Percentiles rank a stretch among this genome's conserved stretches.
Conservation (phyloP, 2,113 vertebrate genomes). For the Ceratotherium simum region DNA sequence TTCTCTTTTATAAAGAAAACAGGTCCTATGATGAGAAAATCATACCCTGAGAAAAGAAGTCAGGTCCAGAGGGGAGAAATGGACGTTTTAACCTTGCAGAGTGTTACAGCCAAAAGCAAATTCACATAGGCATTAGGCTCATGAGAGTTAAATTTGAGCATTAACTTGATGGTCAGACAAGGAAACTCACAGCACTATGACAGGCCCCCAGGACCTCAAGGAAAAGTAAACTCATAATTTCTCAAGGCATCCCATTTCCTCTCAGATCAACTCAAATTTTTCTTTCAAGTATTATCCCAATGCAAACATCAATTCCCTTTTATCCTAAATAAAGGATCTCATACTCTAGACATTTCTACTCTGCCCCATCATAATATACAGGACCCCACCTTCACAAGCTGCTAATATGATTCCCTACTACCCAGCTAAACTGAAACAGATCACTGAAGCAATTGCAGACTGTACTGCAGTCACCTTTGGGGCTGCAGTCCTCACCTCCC, state of each 20-base stretch:
- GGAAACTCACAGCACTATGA: not conserved
- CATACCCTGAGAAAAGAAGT: not conserved
- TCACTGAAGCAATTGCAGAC: not conserved
- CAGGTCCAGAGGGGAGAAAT: not conserved
- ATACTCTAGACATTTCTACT: not conserved
- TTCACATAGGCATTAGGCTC: not conserved
- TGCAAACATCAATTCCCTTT: conserved; percentile 1
- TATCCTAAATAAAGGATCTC: not conserved
- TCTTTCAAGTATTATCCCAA: not conserved
- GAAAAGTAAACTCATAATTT: not conserved
- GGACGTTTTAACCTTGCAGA: not conserved
- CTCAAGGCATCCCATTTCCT: not conserved
- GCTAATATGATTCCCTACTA: not conserved
- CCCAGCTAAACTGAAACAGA: not conserved
- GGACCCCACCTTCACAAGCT: not conserved
- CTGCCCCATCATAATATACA: not conserved
- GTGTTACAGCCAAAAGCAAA: not conserved
- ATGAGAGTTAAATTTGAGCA: not conserved
- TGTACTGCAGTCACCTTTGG: not conserved
- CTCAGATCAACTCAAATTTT: not conserved
- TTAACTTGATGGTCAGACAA: not conserved
- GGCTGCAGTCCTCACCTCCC: not conserved
- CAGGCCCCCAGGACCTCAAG: not conserved
- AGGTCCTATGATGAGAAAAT: not conserved
- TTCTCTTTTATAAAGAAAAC: not conserved